A percentile compares a stretch with the other conserved stretches of the same genome.
Evolutionary conservation across 2,797 vertebrate genomes (phyloP).

Genomic region (Gobio occitaniae): DNA sequence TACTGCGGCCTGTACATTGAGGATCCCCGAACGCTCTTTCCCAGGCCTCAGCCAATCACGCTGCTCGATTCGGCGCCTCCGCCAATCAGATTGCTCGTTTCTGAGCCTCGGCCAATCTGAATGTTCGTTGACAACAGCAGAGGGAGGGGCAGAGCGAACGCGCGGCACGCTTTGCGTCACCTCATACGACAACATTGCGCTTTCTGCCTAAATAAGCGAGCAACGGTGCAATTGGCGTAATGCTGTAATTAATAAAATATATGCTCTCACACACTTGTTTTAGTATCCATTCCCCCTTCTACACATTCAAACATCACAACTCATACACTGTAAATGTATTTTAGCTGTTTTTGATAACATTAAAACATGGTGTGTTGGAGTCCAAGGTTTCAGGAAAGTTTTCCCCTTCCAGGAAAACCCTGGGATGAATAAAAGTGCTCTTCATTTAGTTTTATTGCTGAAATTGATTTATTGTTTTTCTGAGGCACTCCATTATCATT

Average conservation of each 20-base stretch:
- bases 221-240: not conserved
- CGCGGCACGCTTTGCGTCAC: conserved; percentile 87
- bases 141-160: conserved; percentile 82
- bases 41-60: conserved; percentile 93
- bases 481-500: conserved; percentile 74
- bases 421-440: not conserved
- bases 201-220: not conserved
- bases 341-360: too few relatives aligned
- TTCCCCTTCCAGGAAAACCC: too few relatives aligned
- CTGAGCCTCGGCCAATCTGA: conserved; percentile 91
- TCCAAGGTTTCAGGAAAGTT: too few relatives aligned
- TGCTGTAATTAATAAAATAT: not conserved
- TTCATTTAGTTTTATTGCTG: conserved; percentile 21
- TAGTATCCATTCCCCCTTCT: too few relatives aligned
- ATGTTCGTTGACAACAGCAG: conserved; percentile 75
- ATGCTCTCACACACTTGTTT: not conserved
- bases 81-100: conserved; percentile 91
- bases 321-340: not conserved
- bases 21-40: conserved; percentile 88
- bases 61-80: conserved; percentile 84
- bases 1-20: conserved; percentile 87
- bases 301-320: not conserved
- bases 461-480: conserved; percentile 64
- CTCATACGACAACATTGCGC: conserved; percentile 70
- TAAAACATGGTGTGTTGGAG: not conserved